Base-by-base conservation (phyloP, 2,797 vertebrate species). In the Channa striata region DNA sequence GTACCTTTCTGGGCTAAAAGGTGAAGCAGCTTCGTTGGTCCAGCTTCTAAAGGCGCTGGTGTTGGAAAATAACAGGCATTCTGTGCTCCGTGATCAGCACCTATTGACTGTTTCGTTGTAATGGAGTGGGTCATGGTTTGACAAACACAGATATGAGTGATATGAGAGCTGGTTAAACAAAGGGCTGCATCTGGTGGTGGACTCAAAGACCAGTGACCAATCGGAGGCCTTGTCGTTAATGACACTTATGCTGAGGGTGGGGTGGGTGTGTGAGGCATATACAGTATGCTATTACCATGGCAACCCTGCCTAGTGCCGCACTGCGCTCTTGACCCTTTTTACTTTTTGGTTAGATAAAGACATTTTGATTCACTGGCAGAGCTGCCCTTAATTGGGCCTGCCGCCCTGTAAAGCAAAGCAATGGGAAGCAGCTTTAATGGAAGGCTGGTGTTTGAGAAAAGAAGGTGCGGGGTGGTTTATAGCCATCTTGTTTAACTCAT, bases 251-350 rank as follows among this genome's bases (percentile, higher is more conserved):
- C 76, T 79, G 69, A 65, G 74, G 59, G 62, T 23, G 13, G 21
- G 17, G 43, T 19, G 43, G 43, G 43, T 44, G 43, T 44, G 17
- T 44, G n/a, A 72, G 73, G 76, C 75, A 62, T 84, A 83, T 88
- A 30, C 25, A 30, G 25, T 30, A 87, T 91, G 78, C 77, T 75
- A 90, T 91, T 89, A 77, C 90, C 83, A 85, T 88, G 85, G 84
- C 68, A 91, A 93, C 89, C 12, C 51, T 6, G 50, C 66, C 59
- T 70, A 59, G 77, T 44, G 20, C 72, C 17, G 65, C 75, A 60
- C 65, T 84, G 69, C 36, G 75, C 76, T 74, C 81, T 82, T 82
- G 81, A 89, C 88, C 83, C 77, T 83, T 44, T 85, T 69, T 59
- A 30, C 11, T 79, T 82, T 86, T 74, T 76, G 53, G 80, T 72